A percentile compares a stretch with the other conserved stretches of the same genome.
Evolutionary conservation across 2,888 invertebrate genomes (phyloP).

Genomic region (Mamestra brassicae): DNA sequence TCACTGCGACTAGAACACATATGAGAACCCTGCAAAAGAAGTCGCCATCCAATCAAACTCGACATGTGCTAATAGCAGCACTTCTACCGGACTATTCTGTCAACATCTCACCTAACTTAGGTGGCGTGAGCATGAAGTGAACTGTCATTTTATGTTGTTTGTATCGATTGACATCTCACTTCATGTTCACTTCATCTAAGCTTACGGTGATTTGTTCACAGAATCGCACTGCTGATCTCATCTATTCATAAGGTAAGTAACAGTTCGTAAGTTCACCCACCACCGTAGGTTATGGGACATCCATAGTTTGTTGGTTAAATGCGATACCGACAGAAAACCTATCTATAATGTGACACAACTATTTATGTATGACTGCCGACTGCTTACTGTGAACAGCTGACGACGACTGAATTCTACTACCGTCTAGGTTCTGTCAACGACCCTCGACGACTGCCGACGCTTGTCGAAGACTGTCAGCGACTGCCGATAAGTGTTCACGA

Average conservation of each 20-base stretch:
- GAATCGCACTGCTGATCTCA: too few species aligned
- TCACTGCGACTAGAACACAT: too few species aligned
- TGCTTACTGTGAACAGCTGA: background rate
- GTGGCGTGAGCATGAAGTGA: too few species aligned
- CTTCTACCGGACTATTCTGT: background rate
- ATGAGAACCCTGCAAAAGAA: background rate
- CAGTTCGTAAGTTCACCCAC: background rate
- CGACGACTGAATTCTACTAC: background rate
- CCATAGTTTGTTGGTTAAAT: constrained; percentile 12
- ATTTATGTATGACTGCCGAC: background rate
- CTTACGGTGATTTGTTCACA: too few species aligned
- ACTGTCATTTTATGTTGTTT: too few species aligned
- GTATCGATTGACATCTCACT: too few species aligned
- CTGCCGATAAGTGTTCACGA: background rate
- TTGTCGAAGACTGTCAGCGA: background rate
- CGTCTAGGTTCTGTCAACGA: background rate
- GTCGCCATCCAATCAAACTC: background rate
- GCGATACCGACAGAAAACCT: background rate
- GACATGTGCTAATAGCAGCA: background rate
- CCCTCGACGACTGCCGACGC: too few species aligned
- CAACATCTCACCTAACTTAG: too few species aligned
- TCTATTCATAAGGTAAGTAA: too few species aligned
- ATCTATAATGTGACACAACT: background rate
- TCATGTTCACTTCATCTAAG: too few species aligned
- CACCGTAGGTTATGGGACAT: constrained; percentile 20